Evolutionary conservation across 2,113 vertebrate species (phyloP), one percentile per base, ranked within the genome.

Genomic region (Pholis gunnellus): DNA sequence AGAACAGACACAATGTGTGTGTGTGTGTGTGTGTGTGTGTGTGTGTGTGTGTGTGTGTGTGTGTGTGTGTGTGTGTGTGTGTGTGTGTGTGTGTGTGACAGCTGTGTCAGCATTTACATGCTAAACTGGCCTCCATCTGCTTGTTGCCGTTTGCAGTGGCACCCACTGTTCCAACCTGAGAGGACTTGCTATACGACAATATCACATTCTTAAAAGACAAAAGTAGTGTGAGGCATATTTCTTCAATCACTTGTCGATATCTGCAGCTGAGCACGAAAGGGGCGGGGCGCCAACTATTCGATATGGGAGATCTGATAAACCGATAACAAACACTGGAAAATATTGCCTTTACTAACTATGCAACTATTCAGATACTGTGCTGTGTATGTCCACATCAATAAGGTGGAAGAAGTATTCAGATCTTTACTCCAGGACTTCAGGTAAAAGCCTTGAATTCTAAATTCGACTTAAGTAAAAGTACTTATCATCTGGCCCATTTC

Each of bases 61-160:
- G 44, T 64, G 29, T 57, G 54, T 44, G 42, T 44, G 42, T 44
- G 48, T 20, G 18, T 54, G 61, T 31, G 36, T 46, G 70, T 22
- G 60, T 36, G 31, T n/a, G 63, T n/a, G 9, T 40, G 61, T 65
- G 34, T 50, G 25, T 34, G 17, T 31, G 60, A 9, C 44, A 60
- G 78, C 56, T 78, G 79, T 75, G 81, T 84, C 56, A 82, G 87
- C 68, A 61, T 80, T n/a, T 22, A 46, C 34, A 79, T 78, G 38
- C 65, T 90, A 78, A 85, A 83, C 74, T 70, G 13, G 17, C 52
- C 76, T 88, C 87, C 87, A 78, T 90, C 87, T 88, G 86, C 50
- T 56, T 75, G 69, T 31, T 79, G 72, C 36, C 18, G 3, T 70
- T 52, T 70, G 14, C 38, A 50, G 25, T 70, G 36, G 42, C 68